Evolutionary conservation across 2,888 invertebrate genomes (phyloP).

Genomic region (Troilus luridus): DNA sequence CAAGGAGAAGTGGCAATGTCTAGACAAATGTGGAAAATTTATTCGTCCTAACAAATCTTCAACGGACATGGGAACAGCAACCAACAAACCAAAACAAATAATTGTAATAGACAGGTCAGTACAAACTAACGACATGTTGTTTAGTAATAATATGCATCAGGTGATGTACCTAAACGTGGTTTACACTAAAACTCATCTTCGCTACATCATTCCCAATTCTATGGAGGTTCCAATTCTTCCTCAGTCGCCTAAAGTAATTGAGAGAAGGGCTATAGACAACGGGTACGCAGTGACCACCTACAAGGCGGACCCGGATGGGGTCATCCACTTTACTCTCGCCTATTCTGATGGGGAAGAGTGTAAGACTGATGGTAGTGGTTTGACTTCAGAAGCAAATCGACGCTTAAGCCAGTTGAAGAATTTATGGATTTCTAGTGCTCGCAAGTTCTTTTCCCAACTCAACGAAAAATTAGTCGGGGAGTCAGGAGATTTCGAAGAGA

Average conservation of each 20-base stretch:
- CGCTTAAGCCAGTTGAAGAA: slow-evolving; percentile 7
- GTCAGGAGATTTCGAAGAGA: not conserved
- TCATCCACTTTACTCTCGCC: slow-evolving; percentile 8
- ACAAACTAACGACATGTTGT: slow-evolving; percentile 28
- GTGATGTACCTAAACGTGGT: slow-evolving; percentile 28
- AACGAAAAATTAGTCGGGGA: slow-evolving; percentile 7
- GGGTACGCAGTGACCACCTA: slow-evolving; percentile 6
- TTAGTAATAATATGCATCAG: slow-evolving; percentile 17
- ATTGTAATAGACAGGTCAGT: not conserved
- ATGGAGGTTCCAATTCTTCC: not conserved
- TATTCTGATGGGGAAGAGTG: not conserved
- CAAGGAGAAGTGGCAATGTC: not conserved
- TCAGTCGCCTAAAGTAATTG: not conserved
- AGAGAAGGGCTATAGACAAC: not conserved
- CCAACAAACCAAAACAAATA: not conserved
- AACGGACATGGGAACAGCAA: not conserved
- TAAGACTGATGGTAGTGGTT: not conserved
- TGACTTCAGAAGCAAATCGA: not conserved
- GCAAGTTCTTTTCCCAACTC: not conserved
- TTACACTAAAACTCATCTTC: slow-evolving; percentile 10
- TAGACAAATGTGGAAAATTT: not conserved
- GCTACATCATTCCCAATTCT: not conserved
- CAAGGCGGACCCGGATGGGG: slow-evolving; percentile 16
- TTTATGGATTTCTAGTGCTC: slow-evolving; percentile 7
- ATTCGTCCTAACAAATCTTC: not conserved